Base-by-base conservation (phyloP, 2,113 vertebrate species). In the Leucopsar rothschildi region DNA sequence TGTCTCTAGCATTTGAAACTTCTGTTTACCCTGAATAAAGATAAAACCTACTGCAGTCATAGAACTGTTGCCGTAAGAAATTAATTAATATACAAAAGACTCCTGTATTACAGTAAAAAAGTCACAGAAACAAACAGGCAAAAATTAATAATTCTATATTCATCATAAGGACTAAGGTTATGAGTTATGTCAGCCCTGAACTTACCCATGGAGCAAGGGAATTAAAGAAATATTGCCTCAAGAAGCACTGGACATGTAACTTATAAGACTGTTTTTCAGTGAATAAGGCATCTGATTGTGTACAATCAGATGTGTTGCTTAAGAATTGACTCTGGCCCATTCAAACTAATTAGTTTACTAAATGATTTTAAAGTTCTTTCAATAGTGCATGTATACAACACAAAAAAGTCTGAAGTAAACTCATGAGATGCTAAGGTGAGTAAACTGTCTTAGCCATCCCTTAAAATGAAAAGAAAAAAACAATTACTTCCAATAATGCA, bases 401-500 rank as follows among this genome's bases (percentile, higher is more conserved):
- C 21, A 77, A 25, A 50, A 45, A 55, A 56, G 9, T 50, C 35
- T 70, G 21, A 80, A 42, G 12, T 53, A 81, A 59, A 84, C 49
- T 47, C 56, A 59, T 57, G 60, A 95, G 63, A 77, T 47, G 57
- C 21, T 52, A 92, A 88, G 69, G 50, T 23, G 25, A 90, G 28
- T 66, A 80, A 92, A 50, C 68, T 84, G 52, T 92, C 91, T 92
- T 73, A 84, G 59, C 45, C 91, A 88, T 78, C 44, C 61, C 92
- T 84, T 93, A 76, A 97, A 97, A 82, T 71, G 3, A 33, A 95
- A 88, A 59, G 70, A 53, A 27, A 59, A 68, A 22, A 87, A 28
- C 19, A 45, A 94, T 96, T 96, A 68, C 78, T 97, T 97, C 73
- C 91, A 95, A 90, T 87, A 94, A 90, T 77, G 80, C 75, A 93